phyloP scores from a whole-genome alignment of 1,140 invertebrate species.

The Calliphora vicina region DNA sequence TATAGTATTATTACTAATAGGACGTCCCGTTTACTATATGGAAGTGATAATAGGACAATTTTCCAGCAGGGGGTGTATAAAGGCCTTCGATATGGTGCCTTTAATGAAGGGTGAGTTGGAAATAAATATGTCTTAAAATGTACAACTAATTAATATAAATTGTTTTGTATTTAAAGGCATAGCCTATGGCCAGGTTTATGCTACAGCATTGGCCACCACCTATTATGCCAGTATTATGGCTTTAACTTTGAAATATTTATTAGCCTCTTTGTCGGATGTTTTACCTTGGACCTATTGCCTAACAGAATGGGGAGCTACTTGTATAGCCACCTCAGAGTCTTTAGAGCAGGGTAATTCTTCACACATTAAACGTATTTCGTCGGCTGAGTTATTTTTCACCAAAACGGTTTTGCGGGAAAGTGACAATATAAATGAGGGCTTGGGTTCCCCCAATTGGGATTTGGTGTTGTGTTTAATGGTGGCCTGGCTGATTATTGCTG shows the following conservation, averaged over 20 bases:
- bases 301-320: constrained; percentile 67
- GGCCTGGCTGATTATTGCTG: constrained; percentile 76
- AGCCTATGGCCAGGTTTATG: constrained; percentile 77
- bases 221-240: constrained; percentile 79
- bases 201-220: constrained; percentile 75
- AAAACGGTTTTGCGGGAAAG: constrained; percentile 69
- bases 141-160: not conserved
- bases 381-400: constrained; percentile 65
- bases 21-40: constrained; percentile 84
- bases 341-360: not conserved
- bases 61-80: constrained; percentile 70
- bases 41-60: constrained; percentile 81
- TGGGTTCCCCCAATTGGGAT: constrained; percentile 72
- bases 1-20: constrained; percentile 78
- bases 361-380: constrained; percentile 46
- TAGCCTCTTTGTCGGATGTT: constrained; percentile 69
- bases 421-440: constrained; percentile 68
- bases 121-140: too few relatives aligned
- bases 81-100: constrained; percentile 63
- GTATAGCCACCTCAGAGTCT: constrained; percentile 56
- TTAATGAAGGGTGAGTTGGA: constrained; percentile 65
- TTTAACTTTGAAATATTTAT: constrained; percentile 73
- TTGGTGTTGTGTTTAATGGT: constrained; percentile 73
- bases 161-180: constrained; percentile 66
- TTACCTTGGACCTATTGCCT: constrained; percentile 76